Base-by-base conservation (phyloP, 2,888 invertebrate genomes). In the Odontocerum albicorne region DNA sequence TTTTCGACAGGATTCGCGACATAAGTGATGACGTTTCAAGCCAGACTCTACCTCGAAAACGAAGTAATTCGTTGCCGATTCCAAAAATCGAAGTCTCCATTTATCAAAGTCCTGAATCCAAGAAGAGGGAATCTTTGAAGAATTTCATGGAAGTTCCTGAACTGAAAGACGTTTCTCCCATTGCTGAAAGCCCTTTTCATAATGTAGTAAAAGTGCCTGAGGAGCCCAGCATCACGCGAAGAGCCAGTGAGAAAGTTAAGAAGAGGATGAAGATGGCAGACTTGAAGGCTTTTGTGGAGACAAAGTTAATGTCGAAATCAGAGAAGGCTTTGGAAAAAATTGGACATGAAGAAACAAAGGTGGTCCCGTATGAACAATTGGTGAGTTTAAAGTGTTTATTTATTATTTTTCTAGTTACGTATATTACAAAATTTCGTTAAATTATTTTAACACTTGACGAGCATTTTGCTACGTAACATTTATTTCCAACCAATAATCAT, bases 31-130 rank as follows among this genome's bases (percentile, higher is more conserved):
- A 94, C 65, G 83, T 84, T 35, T 83, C 86, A 2, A 83, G 86
- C 61, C 84, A 88, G 67, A 86, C 87, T 65, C 88, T 86, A 65
- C 88, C 93, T 6, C 80, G 96, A 52, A 87, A 91, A 67, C 81
- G 96, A 47, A 96, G 96, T 66, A 93, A 92, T 68, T 97, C 96
- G 0, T 73, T 96, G 49, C 96, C 97, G 0, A 92, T 93, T 68
- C 93, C 94, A 1, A 93, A 94, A 75, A 93, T 94, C 56, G 92
- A 93, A 72, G 87, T 93, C 1, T 92, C 93, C 0, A 75, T 91
- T 20, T 91, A 90, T 67, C 90, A 90, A 69, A 89, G 87, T 64
- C 86, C 86, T 0, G 89, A 87, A 55, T 75, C 78, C 16, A 85
- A 83, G 65, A 85, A 84, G 60, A 77, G 78, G 13, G 85, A 85